Evolutionary conservation across 2,888 invertebrate genomes (phyloP), one percentile per base, ranked within the genome.

Genomic region (Drosophila nigricruria): DNA sequence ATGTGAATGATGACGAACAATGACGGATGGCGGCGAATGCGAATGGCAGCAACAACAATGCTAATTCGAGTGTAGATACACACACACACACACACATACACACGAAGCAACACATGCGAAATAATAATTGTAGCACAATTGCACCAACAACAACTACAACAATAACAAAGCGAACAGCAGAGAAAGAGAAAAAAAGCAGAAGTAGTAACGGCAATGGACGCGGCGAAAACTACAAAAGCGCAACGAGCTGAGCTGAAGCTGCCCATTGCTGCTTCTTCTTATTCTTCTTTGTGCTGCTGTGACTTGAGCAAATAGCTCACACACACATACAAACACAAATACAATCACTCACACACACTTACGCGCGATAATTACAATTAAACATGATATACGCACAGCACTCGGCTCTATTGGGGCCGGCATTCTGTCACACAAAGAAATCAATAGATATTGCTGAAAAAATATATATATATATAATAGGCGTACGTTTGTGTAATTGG

Each of bases 51-150:
- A 66, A 52, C 56, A 60, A 80, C 82, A 88, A 88, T 73, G 85
- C 88, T 82, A 82, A 82, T 82, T 84, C 82, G 57, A 82, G 88
- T 82, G 82, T 82, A 82, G 86, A 88, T 83, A 82, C 82, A 86
- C n/a, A 27, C 45, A 45, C 25, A 45, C 6, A 25, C 16, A 42
- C 40, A 12, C 20, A 42, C 20, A 20, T 12, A 23, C 14, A 16
- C 65, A 45, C 68, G 81, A 56, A 59, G 61, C 69, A 73, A 78
- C 83, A 82, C 70, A 76, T 78, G 88, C 75, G 88, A 89, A 84
- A 81, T 79, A 85, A 89, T 84, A 84, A 84, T 88, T 84, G 84
- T 88, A 85, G 80, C 90, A 82, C 87, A 82, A 86, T 82, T 88
- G 72, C 76, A 59, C 32, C 62, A 73, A 69, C 62, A 69, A 73